Percentiles rank a stretch among this genome's conserved stretches.
Conservation (phyloP, 2,113 vertebrate genomes). For the Capricornis sumatraensis region DNA sequence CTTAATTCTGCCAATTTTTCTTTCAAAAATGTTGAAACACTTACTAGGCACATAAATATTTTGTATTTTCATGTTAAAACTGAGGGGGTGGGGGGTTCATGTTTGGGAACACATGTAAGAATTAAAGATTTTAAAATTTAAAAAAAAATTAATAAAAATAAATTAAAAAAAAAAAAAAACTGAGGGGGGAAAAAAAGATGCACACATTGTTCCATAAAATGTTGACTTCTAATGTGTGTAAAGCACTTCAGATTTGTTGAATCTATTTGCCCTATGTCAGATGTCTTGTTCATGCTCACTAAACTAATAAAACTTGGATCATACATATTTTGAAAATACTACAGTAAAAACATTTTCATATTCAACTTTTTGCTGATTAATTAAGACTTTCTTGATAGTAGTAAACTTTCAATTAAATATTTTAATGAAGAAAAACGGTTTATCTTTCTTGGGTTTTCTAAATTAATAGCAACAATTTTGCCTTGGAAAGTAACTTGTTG, state of each 20-base stretch:
- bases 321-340: not conserved
- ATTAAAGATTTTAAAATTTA: too few species aligned
- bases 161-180: too few species aligned
- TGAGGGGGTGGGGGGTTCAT: too few species aligned
- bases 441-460: not conserved
- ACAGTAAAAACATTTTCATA: not conserved
- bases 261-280: not conserved
- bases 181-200: not conserved
- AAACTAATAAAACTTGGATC: not conserved
- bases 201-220: not conserved
- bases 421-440: not conserved
- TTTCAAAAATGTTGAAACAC: not conserved
- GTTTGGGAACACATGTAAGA: too few species aligned
- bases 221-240: not conserved
- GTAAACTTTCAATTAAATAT: not conserved
- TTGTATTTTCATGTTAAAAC: not conserved
- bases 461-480: not conserved
- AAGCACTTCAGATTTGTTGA: not conserved
- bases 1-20: not conserved
- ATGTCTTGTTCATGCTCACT: not conserved
- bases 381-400: not conserved
- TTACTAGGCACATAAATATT: not conserved
- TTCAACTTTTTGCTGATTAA: not conserved
- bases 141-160: too few species aligned
- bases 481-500: not conserved